Evolutionary conservation across 2,113 vertebrate species (phyloP).

Genomic region (Hypomesus transpacificus): DNA sequence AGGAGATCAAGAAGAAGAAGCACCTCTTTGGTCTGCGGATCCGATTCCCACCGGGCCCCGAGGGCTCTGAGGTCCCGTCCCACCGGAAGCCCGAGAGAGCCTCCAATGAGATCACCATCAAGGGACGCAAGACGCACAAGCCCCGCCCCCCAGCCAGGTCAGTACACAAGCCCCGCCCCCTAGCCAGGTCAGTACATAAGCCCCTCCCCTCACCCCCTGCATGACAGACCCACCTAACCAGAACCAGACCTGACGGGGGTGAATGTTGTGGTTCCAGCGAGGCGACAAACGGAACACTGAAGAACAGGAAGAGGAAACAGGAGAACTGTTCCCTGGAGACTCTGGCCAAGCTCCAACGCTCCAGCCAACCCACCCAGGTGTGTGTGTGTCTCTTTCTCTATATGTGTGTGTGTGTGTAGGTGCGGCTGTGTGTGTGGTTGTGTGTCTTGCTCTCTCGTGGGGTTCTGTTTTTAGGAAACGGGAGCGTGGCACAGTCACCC

Average conservation of each 20-base stretch:
- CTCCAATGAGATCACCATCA: constrained; percentile 93
- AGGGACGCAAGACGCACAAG: constrained; percentile 92
- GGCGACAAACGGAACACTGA: constrained; percentile 85
- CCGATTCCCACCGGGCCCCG: constrained; percentile 91
- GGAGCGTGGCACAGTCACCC: too few relatives aligned
- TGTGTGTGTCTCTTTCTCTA: constrained; percentile 13
- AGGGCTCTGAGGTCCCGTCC: constrained; percentile 78
- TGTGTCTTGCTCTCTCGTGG: neutral
- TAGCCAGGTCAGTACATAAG: too few relatives aligned
- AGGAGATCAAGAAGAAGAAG: constrained; percentile 99
- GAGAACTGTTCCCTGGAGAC: constrained; percentile 81
- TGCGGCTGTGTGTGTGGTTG: constrained; percentile 6
- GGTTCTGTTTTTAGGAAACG: too few relatives aligned
- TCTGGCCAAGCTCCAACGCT: constrained; percentile 66
- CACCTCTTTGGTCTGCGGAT: constrained; percentile 96
- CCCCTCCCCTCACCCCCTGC: too few relatives aligned
- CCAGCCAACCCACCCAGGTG: constrained; percentile 67
- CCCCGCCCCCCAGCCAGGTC: constrained; percentile 78
- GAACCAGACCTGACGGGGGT: neutral
- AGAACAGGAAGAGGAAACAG: constrained; percentile 89
- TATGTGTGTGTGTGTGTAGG: constrained; percentile 3
- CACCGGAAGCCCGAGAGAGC: constrained; percentile 82
- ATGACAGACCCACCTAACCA: too few relatives aligned
- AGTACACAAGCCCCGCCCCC: neutral
- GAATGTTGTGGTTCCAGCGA: constrained; percentile 45